Evolutionary conservation across 2,113 vertebrate genomes (phyloP), one percentile per base, ranked within the genome.

Genomic region (Phylloscopus trochiloides): DNA sequence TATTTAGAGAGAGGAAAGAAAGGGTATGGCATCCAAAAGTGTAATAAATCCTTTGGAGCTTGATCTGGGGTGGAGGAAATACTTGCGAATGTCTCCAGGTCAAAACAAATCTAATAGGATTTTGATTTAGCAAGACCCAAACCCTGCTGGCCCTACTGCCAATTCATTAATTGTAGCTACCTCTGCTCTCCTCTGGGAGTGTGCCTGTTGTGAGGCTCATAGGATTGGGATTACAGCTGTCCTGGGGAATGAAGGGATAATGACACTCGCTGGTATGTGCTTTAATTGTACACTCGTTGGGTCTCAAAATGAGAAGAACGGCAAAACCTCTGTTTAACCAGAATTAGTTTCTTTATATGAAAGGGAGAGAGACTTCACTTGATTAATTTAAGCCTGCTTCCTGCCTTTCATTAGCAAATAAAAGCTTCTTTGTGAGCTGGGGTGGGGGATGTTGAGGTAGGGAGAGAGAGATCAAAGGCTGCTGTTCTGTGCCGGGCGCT

Each of bases 341-440:
- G 85, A 77, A 68, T 87, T 79, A 31, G 14, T 55, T 92, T 66
- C 58, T 76, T 83, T 74, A 66, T 25, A 25, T 15, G 38, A 76
- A 79, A 91, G 21, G 29, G 25, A 57, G 45, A 66, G 28, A 78
- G 43, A 32, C 40, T 73, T 94, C 32, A 34, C 58, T 89, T 74
- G 80, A 38, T 74, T 95, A 86, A 92, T 88, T 59, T 63, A 65
- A 48, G 58, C 24, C 77, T 85, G 31, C 32, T 87, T 95, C 73
- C 70, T 89, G 93, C 58, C 70, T 95, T 91, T 87, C 89, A 65
- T 76, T 68, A 90, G 54, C 38, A 54, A 81, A 95, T 57, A 78
- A 63, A 79, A 62, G 62, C 32, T 75, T 2, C 89, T 89, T 85
- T 95, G 54, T 92, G 4, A 14, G 45, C 47, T 38, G 50, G 89